Evolutionary conservation across 2,888 invertebrate genomes (phyloP).

Genomic region (Chalcis sispes): DNA sequence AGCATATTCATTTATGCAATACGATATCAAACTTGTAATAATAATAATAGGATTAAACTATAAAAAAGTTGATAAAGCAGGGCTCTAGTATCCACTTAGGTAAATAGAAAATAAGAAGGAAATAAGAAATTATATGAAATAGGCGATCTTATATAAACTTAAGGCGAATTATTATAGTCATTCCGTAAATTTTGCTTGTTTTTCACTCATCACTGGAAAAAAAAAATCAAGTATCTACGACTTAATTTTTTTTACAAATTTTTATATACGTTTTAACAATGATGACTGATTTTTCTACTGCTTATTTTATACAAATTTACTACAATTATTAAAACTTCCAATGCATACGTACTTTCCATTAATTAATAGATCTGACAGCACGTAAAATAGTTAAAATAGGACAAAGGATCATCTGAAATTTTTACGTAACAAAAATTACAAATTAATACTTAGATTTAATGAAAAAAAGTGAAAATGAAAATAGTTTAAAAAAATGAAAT

Average conservation of each 20-base stretch:
- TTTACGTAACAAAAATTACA: background rate
- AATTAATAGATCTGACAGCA: slow-evolving; percentile 28
- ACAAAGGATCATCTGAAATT: slow-evolving; percentile 5
- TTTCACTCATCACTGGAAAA: slow-evolving; percentile 51
- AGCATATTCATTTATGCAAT: background rate
- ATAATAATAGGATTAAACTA: slow-evolving; percentile 18
- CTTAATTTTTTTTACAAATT: slow-evolving; percentile 41
- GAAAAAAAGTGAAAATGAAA: background rate
- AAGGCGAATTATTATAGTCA: slow-evolving; percentile 46
- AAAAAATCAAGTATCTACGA: slow-evolving; percentile 36
- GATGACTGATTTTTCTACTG: slow-evolving; percentile 54
- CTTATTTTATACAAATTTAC: slow-evolving; percentile 43
- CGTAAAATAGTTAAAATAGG: slow-evolving; percentile 25
- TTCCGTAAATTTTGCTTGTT: slow-evolving; percentile 50
- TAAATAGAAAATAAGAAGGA: background rate
- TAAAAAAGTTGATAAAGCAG: background rate
- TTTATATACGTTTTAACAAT: slow-evolving; percentile 39
- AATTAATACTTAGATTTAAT: slow-evolving; percentile 26
- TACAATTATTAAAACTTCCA: slow-evolving; percentile 24
- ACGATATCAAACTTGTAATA: slow-evolving; percentile 24
- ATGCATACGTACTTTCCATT: slow-evolving; percentile 21
- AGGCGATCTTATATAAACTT: slow-evolving; percentile 16
- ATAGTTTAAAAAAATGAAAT: background rate
- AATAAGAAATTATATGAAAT: slow-evolving; percentile 12
- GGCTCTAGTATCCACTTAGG: background rate